Evolutionary conservation across 2,888 invertebrate genomes (phyloP), one percentile per base, ranked within the genome.

Genomic region (Mesorhabditis spiculigera): DNA sequence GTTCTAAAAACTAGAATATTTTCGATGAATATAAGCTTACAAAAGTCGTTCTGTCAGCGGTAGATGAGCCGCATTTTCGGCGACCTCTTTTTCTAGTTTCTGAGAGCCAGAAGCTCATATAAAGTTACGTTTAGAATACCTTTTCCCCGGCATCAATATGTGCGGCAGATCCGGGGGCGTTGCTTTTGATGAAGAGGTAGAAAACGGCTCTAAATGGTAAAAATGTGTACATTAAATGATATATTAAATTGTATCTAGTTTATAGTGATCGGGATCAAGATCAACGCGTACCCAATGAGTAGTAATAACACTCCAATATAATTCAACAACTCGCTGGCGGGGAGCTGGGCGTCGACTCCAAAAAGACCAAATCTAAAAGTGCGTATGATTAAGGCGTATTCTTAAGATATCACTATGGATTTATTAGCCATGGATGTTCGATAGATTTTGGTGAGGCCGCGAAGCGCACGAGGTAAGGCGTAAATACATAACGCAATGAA

Each of bases 1-100:
- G 86, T 88, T 13, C 88, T 88, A 82, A 68, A 75, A 44, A 28
- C 16, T 71, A 73, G 43, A 70, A 41, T 50, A 45, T 13, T 13
- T 4, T 16, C 42, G 13, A 62, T 70, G 67, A 42, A 4, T 62
- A 43, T n/a, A 10, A 16, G 58, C 71, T 65, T n/a, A 69, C 67
- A 72, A 41, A 43, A 70, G 42, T 58, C 61, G 43, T 5, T 63
- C 64, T 5, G 42, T 64, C n/a, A 63, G 45, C 3, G 71, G 63
- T 4, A 61, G 41, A 16, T 71, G 64, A 28, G 41, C 42, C 8
- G 43, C 28, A 45, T 16, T 5, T 61, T 62, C 63, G 41, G 68
- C 71, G 8, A 44, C 5, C 4, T 61, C 58, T 42, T 71, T 66
- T 28, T 71, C 69, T n/a, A 67, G 5, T 5, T 70, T 67, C 42